phyloP scores from a whole-genome alignment of 2,113 vertebrate genomes.

The Rhadina sibilatrix region DNA sequence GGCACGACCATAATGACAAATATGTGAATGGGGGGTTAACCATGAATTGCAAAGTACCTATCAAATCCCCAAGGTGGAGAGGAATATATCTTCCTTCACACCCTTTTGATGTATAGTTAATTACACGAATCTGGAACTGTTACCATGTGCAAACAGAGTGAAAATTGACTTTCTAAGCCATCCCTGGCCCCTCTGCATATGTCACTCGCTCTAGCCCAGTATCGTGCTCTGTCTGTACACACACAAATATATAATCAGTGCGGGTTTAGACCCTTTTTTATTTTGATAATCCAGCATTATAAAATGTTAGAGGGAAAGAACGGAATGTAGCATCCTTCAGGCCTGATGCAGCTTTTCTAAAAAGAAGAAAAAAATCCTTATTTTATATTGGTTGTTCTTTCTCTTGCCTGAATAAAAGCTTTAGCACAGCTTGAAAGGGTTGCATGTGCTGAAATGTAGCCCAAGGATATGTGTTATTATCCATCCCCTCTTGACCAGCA shows the following conservation, averaged over 20 bases:
- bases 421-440: constrained; percentile 72
- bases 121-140: constrained; percentile 63
- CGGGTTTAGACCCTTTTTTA: background rate
- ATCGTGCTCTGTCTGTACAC: background rate
- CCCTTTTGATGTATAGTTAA: constrained; percentile 62
- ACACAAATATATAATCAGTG: constrained; percentile 22
- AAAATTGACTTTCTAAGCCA: constrained; percentile 63
- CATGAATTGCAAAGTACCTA: constrained; percentile 50
- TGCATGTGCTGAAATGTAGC: constrained; percentile 83
- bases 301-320: background rate
- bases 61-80: constrained; percentile 28
- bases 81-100: constrained; percentile 51
- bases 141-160: constrained; percentile 59
- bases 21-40: constrained; percentile 15
- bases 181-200: constrained; percentile 48
- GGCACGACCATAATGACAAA: constrained; percentile 30
- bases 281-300: background rate
- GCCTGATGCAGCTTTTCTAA: constrained; percentile 51
- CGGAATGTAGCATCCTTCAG: constrained; percentile 48
- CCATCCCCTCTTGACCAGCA: constrained; percentile 83
- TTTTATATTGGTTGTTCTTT: constrained; percentile 68
- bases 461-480: constrained; percentile 85
- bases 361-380: constrained; percentile 1
- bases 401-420: constrained; percentile 78
- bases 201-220: background rate